phyloP scores from a whole-genome alignment of 2,113 vertebrate species.

The Pithys albifrons region DNA sequence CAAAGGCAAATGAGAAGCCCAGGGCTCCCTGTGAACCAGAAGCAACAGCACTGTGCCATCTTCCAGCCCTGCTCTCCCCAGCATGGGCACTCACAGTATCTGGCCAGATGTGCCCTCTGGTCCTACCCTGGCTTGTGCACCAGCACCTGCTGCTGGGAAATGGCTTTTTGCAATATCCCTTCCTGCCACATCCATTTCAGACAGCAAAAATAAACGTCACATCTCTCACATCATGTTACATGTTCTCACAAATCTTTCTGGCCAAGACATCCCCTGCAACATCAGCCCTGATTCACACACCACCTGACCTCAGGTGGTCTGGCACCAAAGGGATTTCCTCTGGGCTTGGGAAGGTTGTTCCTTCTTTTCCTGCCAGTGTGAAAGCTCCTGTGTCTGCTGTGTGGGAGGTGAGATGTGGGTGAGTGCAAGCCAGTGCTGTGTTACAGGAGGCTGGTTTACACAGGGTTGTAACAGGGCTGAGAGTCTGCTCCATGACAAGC shows the following conservation, averaged over 20 bases:
- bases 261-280: neutral
- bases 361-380: neutral
- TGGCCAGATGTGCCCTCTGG: neutral
- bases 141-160: neutral
- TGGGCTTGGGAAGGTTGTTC: neutral
- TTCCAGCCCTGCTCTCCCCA: neutral
- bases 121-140: neutral
- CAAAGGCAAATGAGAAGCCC: neutral
- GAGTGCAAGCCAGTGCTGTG: neutral
- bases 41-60: neutral
- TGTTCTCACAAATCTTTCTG: neutral
- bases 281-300: neutral
- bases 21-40: neutral
- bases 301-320: neutral
- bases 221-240: rapidly evolving
- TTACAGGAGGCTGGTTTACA: neutral
- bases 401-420: neutral
- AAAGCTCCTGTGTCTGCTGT: neutral
- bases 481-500: rapidly evolving
- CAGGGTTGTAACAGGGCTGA: neutral
- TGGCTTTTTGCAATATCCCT: neutral
- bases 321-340: neutral
- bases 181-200: neutral
- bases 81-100: neutral
- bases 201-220: neutral